Percentiles rank a stretch among this genome's conserved stretches.
These are phyloP conservation scores for Acanthiza pusilla DNA, from an alignment of 2,797 vertebrate species.

Conservation along the genomic window DNA sequence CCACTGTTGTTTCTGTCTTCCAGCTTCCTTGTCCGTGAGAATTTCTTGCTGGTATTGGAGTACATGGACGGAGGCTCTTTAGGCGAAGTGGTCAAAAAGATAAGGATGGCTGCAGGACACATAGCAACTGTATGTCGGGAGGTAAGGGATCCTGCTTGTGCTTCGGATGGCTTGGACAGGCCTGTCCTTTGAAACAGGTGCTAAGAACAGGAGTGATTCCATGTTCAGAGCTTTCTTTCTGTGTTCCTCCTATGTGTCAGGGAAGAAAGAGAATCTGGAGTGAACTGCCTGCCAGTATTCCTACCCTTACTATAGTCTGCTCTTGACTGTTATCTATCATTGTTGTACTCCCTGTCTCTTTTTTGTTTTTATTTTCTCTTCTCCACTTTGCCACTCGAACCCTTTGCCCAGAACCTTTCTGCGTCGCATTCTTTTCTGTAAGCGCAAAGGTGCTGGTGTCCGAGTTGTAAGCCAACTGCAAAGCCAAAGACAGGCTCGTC, in stretches of 20 bases:
- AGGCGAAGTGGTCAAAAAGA: constrained; percentile 90
- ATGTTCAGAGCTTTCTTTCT: neutral
- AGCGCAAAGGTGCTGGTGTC: too few species aligned
- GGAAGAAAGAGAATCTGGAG: neutral
- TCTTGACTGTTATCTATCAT: fast-evolving
- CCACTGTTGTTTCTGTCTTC: neutral
- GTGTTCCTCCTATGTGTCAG: neutral
- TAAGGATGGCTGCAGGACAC: constrained; percentile 94
- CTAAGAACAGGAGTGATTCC: neutral
- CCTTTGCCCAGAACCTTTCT: neutral
- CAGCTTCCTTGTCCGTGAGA: constrained; percentile 91
- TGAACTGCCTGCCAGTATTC: neutral
- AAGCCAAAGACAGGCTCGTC: neutral
- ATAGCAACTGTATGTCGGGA: constrained; percentile 95
- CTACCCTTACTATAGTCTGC: neutral
- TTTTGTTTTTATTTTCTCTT: neutral
- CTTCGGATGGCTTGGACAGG: neutral
- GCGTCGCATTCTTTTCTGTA: neutral
- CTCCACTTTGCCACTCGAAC: neutral
- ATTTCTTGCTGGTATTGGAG: constrained; percentile 96
- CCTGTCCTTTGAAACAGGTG: neutral
- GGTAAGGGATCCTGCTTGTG: constrained; percentile 71
- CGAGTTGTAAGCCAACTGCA: neutral
- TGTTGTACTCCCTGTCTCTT: too few species aligned
- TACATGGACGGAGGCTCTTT: constrained; percentile 93